phyloP scores from a whole-genome alignment of 2,888 invertebrate species.

The Capitulum mitella region DNA sequence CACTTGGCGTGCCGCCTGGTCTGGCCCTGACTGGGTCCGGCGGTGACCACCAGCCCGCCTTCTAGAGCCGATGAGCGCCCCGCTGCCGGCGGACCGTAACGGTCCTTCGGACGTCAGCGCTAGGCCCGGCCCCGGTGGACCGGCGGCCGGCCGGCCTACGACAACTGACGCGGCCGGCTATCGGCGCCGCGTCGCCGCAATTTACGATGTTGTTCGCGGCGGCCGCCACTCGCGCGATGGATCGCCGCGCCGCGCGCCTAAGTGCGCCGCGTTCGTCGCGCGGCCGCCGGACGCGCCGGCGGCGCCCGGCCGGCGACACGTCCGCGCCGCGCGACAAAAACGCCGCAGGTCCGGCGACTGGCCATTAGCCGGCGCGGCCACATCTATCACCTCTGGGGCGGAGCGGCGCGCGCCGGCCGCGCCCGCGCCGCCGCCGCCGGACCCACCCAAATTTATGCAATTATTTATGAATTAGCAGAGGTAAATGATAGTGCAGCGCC shows the following conservation, averaged over 20 bases:
- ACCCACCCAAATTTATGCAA: slow-evolving; percentile 19
- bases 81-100: neutral
- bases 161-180: neutral
- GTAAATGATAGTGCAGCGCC: slow-evolving; percentile 17
- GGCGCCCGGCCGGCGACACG: slow-evolving; percentile 17
- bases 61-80: too few relatives aligned
- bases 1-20: too few relatives aligned
- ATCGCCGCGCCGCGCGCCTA: neutral
- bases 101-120: neutral
- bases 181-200: neutral
- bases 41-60: too few relatives aligned
- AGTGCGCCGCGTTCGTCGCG: slow-evolving; percentile 11
- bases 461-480: slow-evolving; percentile 21
- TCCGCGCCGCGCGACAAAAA: slow-evolving; percentile 6
- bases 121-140: too few relatives aligned
- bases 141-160: neutral
- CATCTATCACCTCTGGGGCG: neutral
- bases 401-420: neutral
- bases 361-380: neutral
- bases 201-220: slow-evolving; percentile 15
- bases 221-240: neutral
- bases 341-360: neutral
- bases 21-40: too few relatives aligned
- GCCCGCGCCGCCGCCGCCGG: neutral
- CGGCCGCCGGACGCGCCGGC: neutral